Base-by-base conservation (phyloP, 2,797 vertebrate species). In the Amphiprion clarkii region DNA sequence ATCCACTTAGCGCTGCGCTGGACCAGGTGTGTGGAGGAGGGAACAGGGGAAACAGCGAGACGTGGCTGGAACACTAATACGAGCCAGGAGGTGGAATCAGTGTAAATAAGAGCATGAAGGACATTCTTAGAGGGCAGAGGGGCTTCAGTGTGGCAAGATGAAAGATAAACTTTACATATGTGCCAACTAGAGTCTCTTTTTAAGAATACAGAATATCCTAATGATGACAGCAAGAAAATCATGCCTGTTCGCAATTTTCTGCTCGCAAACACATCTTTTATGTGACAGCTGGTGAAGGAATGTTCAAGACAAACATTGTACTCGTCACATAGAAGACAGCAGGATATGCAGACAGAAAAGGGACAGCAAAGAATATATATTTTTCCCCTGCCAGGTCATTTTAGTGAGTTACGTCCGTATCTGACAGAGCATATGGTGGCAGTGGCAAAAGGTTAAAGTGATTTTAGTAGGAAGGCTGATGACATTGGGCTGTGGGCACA, bases 1-100 rank as follows among this genome's bases (percentile, higher is more conserved):
- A 94, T 93, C 90, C 84, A 92, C 79, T 93, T 91, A 90, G 79
- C 13, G 19, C 66, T 60, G 76, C 23, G 21, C 71, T 19, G 51
- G 57, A 87, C 76, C 84, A 85, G 80, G 84, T 89, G 92, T 71
- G 84, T 74, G 66, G 78, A 82, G 82, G 77, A 76, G 72, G 70
- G 52, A 81, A 67, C 10, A 33, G 44, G 79, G 69, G 67, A 71
- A 63, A 21, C 61, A 79, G 57, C 17, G 64, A 86, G 81, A 94
- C 85, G 90, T 93, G 93, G 85, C 55, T 79, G 70, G 91, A 92
- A 93, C 75, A 79, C 83, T 91, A 94, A 95, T 93, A 61, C n/a
- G 39, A 77, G 79, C 42, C 67, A 57, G 48, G 42, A 83, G 85
- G 86, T 78, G 69, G 77, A 82, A 79, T 88, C 74, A 75, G 78